A percentile compares a stretch with the other conserved stretches of the same genome.
These are phyloP conservation scores for Temnopleurus reevesii DNA, from an alignment of 53 echinoderm and acorn worm species.

Conservation along the genomic window DNA sequence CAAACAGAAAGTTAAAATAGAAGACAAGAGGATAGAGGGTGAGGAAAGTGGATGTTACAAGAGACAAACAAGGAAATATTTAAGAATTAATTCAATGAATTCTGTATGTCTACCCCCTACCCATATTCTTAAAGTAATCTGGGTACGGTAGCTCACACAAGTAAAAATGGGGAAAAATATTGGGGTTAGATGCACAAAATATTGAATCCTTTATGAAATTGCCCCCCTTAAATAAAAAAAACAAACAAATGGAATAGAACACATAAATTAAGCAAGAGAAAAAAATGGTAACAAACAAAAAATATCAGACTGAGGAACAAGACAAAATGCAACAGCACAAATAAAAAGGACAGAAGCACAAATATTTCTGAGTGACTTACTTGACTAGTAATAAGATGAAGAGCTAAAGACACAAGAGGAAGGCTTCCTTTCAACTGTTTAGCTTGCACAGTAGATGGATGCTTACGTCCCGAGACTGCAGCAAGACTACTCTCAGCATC, in stretches of 20 bases:
- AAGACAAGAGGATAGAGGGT: not conserved
- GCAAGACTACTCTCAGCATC: constrained; percentile 80
- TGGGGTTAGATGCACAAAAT: no score
- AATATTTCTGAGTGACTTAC: constrained; percentile 56
- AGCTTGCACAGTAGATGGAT: constrained; percentile 90
- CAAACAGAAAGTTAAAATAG: not conserved
- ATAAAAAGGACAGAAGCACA: not conserved
- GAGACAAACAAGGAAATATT: not conserved
- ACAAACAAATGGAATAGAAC: not conserved
- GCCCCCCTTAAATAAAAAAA: no score
- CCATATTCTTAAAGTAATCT: no score
- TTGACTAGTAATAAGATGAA: constrained; percentile 92
- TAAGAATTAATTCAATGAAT: no score
- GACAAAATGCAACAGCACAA: not conserved
- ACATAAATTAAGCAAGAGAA: no score
- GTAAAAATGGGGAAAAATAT: not conserved
- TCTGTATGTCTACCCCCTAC: no score
- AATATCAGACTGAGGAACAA: not conserved
- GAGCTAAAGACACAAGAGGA: constrained; percentile 82
- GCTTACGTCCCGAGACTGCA: constrained; percentile 86
- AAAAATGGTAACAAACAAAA: not conserved
- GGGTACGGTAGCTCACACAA: no score
- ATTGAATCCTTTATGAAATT: no score
- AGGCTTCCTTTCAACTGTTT: constrained; percentile 86
- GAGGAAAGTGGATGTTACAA: not conserved